These are phyloP conservation scores for Drosophila eugracilis DNA, from an alignment of 1,140 invertebrate species.

Conservation along the genomic window DNA sequence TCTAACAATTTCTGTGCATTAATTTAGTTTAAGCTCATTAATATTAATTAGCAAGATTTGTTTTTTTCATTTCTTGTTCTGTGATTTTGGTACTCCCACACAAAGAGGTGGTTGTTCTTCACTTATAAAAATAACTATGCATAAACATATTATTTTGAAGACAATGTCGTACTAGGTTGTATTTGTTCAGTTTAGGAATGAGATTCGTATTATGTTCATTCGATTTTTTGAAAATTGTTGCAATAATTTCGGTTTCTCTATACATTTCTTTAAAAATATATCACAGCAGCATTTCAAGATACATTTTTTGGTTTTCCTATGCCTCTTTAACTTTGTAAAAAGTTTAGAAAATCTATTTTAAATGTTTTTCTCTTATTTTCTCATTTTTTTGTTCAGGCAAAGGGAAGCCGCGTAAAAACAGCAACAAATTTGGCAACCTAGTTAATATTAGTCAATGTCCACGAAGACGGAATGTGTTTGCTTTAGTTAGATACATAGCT, in stretches of 20 bases:
- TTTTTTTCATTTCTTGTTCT: constrained; percentile 6
- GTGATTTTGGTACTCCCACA: constrained; percentile 47
- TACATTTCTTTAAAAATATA: constrained; percentile 74
- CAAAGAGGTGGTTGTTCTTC: constrained; percentile 31
- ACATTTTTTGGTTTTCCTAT: constrained; percentile 46
- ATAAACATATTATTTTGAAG: constrained; percentile 39
- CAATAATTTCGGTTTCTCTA: constrained; percentile 51
- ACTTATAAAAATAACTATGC: constrained; percentile 61
- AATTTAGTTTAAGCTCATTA: constrained; percentile 6
- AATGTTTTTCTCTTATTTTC: constrained; percentile 36
- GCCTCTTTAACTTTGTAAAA: constrained; percentile 52
- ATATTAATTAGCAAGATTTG: constrained; percentile 3
- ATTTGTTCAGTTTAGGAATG: constrained; percentile 47
- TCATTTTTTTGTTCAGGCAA: constrained; percentile 27
- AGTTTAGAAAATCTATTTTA: constrained; percentile 71
- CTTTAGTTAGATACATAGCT: constrained; percentile 56
- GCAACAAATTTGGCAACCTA: constrained; percentile 80
- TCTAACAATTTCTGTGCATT: constrained; percentile 3
- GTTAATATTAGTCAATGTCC: constrained; percentile 74
- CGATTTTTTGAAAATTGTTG: constrained; percentile 44
- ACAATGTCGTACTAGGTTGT: constrained; percentile 48
- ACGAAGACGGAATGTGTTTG: constrained; percentile 73
- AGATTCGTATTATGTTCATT: constrained; percentile 26
- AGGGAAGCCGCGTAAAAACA: constrained; percentile 61
- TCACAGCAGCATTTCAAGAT: constrained; percentile 81